Evolutionary conservation across 2,888 invertebrate genomes (phyloP).

Genomic region (Prenolepis imparis): DNA sequence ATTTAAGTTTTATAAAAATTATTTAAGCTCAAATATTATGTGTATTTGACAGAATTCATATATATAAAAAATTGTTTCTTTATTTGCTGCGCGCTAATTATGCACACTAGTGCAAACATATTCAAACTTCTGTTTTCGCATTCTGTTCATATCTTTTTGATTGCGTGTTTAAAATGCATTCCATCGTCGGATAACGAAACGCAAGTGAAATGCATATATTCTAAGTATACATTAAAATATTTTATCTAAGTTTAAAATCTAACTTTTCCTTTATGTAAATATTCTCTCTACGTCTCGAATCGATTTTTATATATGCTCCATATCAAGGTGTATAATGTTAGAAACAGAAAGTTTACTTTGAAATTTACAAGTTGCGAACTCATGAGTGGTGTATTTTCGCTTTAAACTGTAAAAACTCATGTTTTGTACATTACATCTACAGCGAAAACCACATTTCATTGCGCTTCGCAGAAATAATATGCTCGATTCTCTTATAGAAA

Average conservation of each 20-base stretch:
- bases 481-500: constrained; percentile 18
- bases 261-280: background rate
- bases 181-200: background rate
- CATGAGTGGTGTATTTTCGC: background rate
- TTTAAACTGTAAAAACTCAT: constrained; percentile 15
- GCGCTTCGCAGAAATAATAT: background rate
- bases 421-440: constrained; percentile 34
- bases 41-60: background rate
- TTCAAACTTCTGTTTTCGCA: background rate
- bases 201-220: constrained; percentile 10
- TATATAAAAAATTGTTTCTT: background rate
- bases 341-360: constrained; percentile 20
- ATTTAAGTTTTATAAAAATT: constrained; percentile 27
- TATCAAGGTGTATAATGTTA: background rate
- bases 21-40: background rate
- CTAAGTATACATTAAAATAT: background rate
- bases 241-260: background rate
- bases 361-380: constrained; percentile 14
- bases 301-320: background rate
- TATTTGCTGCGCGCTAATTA: background rate
- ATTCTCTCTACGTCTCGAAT: background rate
- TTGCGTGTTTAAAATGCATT: background rate
- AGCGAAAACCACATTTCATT: constrained; percentile 23
- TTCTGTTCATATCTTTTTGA: background rate
- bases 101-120: background rate